Percentiles rank a stretch among this genome's conserved stretches.
Evolutionary conservation across 30 jellyfish, hydroid and myxozoan genomes (phyloP).

Genomic region (Clytia hemisphaerica): DNA sequence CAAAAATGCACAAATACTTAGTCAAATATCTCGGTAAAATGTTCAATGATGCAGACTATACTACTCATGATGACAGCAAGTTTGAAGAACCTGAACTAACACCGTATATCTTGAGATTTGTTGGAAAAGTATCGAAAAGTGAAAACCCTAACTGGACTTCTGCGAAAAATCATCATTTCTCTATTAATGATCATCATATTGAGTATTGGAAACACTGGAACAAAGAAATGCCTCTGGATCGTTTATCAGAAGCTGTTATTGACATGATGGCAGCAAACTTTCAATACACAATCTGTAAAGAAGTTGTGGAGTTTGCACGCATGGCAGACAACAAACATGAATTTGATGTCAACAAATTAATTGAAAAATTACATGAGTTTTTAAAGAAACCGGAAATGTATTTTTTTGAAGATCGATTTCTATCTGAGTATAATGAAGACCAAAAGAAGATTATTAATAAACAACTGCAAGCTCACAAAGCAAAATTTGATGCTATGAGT

Average conservation of each 20-base stretch:
- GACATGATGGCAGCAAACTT: constrained; percentile 23
- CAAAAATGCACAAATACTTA: constrained; percentile 9
- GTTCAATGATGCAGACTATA: not conserved
- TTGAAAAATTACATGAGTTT: not conserved
- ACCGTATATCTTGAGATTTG: not conserved
- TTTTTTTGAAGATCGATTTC: not conserved
- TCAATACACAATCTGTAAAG: not conserved
- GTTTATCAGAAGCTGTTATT: constrained; percentile 3
- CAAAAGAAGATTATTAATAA: not conserved
- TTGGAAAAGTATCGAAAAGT: not conserved
- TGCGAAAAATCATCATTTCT: not conserved
- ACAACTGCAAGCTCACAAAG: not conserved
- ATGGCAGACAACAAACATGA: not conserved
- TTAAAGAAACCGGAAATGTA: not conserved
- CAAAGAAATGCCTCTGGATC: not conserved
- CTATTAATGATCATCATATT: constrained; percentile 6
- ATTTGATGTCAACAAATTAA: not conserved
- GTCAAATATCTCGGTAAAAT: constrained; percentile 8
- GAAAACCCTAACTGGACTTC: not conserved
- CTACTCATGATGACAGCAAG: constrained; percentile 8
- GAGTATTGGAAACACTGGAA: not conserved
- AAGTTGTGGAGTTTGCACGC: not conserved
- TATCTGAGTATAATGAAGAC: not conserved
- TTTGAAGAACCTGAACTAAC: constrained; percentile 5
- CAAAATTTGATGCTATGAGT: no score